A percentile compares a stretch with the other conserved stretches of the same genome.
phyloP scores from a whole-genome alignment of 2,888 invertebrate genomes.

The Oligia fasciuncula region DNA sequence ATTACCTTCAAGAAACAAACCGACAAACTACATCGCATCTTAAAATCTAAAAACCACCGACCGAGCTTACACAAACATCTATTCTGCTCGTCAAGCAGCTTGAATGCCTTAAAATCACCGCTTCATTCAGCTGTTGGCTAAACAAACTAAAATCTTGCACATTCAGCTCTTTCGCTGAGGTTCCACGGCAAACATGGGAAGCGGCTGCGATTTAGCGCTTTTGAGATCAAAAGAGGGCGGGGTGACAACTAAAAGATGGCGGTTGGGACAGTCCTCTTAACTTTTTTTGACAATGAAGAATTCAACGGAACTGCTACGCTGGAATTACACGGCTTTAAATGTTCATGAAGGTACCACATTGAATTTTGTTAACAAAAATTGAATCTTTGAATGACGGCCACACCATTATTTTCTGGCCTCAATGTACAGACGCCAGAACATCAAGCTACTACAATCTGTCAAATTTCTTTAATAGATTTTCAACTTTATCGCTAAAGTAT shows the following conservation, averaged over 20 bases:
- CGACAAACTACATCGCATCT: not conserved
- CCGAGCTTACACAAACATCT: conserved; percentile 18
- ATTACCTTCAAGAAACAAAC: not conserved
- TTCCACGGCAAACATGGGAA: conserved; percentile 53
- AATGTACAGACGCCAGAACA: too few species aligned
- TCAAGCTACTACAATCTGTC: too few species aligned
- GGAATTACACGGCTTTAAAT: not conserved
- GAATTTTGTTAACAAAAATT: too few species aligned
- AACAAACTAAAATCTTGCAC: conserved; percentile 49
- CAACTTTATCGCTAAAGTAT: too few species aligned
- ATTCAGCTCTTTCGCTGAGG: conserved; percentile 48
- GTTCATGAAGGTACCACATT: too few species aligned
- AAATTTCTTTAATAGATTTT: too few species aligned
- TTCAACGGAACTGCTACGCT: not conserved
- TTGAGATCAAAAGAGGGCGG: conserved; percentile 56
- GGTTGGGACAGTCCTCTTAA: conserved; percentile 26
- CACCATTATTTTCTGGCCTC: not conserved
- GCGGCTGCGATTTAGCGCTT: conserved; percentile 57
- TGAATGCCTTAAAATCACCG: conserved; percentile 54
- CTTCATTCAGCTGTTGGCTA: conserved; percentile 57
- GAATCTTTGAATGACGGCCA: not conserved
- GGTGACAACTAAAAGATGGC: conserved; percentile 29
- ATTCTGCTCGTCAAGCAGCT: conserved; percentile 12
- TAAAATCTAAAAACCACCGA: conserved; percentile 3
- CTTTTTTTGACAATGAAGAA: not conserved